Evolutionary conservation across 2,888 invertebrate genomes (phyloP), one percentile per base, ranked within the genome.

Genomic region (Sarcophaga caerulescens): DNA sequence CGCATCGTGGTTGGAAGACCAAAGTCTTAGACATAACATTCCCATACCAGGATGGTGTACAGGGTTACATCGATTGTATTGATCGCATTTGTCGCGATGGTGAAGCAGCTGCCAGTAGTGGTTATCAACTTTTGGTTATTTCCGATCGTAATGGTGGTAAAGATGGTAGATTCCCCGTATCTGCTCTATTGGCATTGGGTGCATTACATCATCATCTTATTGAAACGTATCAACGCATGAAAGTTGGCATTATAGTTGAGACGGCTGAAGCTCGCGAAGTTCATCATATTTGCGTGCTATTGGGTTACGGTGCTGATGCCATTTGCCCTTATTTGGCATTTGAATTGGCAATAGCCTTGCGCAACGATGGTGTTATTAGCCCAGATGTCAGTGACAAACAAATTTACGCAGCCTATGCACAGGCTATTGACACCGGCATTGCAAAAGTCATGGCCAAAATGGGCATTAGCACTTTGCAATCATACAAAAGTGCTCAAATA

Each of bases 401-500:
- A 79, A 96, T 99, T 88, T 98, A 96, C 93, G 93, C 94, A 84
- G 97, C 98, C 89, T 99, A 99, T 93, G 96, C 98, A 63, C 96
- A 96, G 88, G 98, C 99, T 62, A 96, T 97, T 91, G 98, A 98
- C 90, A 96, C 98, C 1, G 99, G 99, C 73, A 96, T 97, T 89
- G 95, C 96, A 73, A 98, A 98, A 93, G 98, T 95, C 0, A 99
- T 99, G 99, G 99, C 99, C 6, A 99, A 99, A 93, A 99, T 99
- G 99, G 99, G 99, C 81, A 99, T 99, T 91, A 99, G 98, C 81
- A 99, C 99, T 0, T 94, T 99, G 62, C 99, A 99, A 93, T 99
- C 99, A 0, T 99, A 99, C 94, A 99, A 99, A 94, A 98, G 99
- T 87, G 99, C 99, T 0, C 99, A 99, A 94, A 99, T 99, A 90